Evolutionary conservation across 1,140 invertebrate genomes (phyloP).

Genomic region (Trachymyrmex septentrionalis): DNA sequence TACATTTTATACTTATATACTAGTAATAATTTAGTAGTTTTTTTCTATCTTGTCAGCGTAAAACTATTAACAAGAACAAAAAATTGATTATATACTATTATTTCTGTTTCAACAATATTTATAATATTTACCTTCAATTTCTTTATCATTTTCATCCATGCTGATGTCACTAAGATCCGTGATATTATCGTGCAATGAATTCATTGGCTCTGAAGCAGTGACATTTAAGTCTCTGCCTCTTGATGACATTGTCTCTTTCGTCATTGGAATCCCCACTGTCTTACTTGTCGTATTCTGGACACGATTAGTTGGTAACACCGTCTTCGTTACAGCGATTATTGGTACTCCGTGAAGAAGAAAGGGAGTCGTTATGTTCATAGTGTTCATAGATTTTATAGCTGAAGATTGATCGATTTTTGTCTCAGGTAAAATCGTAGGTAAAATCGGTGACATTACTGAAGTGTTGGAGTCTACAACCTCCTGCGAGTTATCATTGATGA

Average conservation of each 20-base stretch:
- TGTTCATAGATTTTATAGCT: constrained; percentile 39
- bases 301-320: background rate
- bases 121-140: constrained; percentile 82
- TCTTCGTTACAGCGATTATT: constrained; percentile 41
- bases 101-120: background rate
- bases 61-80: too few species aligned
- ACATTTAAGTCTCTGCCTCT: constrained; percentile 83
- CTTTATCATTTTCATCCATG: constrained; percentile 89
- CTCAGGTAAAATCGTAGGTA: constrained; percentile 33
- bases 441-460: constrained; percentile 11
- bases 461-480: background rate
- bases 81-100: too few species aligned
- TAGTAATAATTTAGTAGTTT: background rate
- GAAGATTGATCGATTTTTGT: constrained; percentile 39
- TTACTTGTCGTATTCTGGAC: background rate
- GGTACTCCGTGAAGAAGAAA: constrained; percentile 76
- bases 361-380: constrained; percentile 55
- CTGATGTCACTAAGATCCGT: constrained; percentile 90
- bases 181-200: constrained; percentile 83
- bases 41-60: background rate
- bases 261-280: background rate
- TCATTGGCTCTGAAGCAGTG: constrained; percentile 81
- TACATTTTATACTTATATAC: background rate
- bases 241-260: constrained; percentile 52
- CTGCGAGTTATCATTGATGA: constrained; percentile 72